Base-by-base conservation (phyloP, 2,888 invertebrate species). In the Cecidostiba fungosa region DNA sequence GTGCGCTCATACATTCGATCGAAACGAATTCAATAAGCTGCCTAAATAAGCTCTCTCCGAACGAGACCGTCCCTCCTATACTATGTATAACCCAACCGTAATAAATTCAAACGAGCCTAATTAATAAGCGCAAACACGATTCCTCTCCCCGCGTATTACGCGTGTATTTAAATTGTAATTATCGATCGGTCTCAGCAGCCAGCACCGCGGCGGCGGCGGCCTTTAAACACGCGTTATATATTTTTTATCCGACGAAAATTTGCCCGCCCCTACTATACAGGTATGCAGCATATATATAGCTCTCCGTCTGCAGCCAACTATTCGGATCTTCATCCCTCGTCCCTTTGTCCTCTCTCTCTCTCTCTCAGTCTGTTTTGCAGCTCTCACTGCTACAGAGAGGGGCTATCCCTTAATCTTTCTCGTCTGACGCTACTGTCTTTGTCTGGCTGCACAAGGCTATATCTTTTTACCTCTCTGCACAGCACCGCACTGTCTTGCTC, bases 231-330 rank as follows among this genome's bases (percentile, higher is more conserved):
- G 69, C 69, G 72, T 1, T 32, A 32, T 32, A 43, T 43, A n/a
- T 54, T 54, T 54, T 54, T 19, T 3, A 16, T n/a, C 59, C 62
- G 77, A 77, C 62, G 77, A 62, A 62, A 36, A 77, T 79, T 79
- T 79, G 36, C 23, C 36, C 54, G 6, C 36, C 29, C 12, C 47
- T 26, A 16, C 47, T 74, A 14, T 59, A 66, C 26, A 16, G 29
- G 6, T 6, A 39, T 5, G 2, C 14, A 8, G 32, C 54, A 6
- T 12, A 16, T 10, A 32, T 23, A 39, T 32, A 36, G 36, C 26
- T 66, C 5, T 6, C 14, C 26, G n/a, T 16, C 19, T 69, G 36
- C 85, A 86, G 87, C 86, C 88, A 86, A 87, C 87, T 87, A 87
- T 87, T 86, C 87, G 36, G 82, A 83, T 85, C 87, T 84, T 81